These are phyloP conservation scores for Aramus guarauna DNA, from an alignment of 2,113 vertebrate genomes.

Conservation along the genomic window DNA sequence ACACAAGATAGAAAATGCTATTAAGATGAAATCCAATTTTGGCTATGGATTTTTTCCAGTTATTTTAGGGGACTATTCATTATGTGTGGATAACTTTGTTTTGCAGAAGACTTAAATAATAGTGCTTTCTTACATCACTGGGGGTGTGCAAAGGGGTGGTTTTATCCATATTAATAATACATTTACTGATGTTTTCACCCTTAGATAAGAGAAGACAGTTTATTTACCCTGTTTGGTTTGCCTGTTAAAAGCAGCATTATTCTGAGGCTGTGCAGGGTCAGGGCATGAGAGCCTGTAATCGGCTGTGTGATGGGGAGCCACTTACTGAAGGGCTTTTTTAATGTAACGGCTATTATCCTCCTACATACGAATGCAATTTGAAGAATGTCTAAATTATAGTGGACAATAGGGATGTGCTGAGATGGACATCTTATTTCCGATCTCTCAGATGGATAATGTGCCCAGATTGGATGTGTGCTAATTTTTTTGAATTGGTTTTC, in stretches of 20 bases:
- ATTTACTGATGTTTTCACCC: constrained; percentile 29
- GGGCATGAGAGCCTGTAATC: constrained; percentile 34
- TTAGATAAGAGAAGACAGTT: not conserved
- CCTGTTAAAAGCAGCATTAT: constrained; percentile 50
- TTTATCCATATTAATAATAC: constrained; percentile 28
- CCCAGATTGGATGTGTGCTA: not conserved
- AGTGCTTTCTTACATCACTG: constrained; percentile 10
- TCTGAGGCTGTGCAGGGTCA: constrained; percentile 10
- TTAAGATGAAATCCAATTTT: not conserved
- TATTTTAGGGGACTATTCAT: not conserved
- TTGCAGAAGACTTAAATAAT: not conserved
- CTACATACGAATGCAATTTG: constrained; percentile 62
- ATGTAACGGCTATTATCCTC: constrained; percentile 61
- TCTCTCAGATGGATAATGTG: constrained; percentile 44
- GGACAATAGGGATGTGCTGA: constrained; percentile 37
- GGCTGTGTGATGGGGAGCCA: constrained; percentile 14
- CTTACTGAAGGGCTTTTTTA: constrained; percentile 65
- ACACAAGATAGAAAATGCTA: not conserved
- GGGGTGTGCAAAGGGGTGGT: not conserved
- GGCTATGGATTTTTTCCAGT: not conserved
- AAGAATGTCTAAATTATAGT: constrained; percentile 67
- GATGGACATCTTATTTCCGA: constrained; percentile 18
- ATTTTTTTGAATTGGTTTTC: constrained; percentile 33
- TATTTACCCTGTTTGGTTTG: constrained; percentile 49
- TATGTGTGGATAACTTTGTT: not conserved